Base-by-base conservation (phyloP, 2,113 vertebrate genomes). In the Sturnira hondurensis region DNA sequence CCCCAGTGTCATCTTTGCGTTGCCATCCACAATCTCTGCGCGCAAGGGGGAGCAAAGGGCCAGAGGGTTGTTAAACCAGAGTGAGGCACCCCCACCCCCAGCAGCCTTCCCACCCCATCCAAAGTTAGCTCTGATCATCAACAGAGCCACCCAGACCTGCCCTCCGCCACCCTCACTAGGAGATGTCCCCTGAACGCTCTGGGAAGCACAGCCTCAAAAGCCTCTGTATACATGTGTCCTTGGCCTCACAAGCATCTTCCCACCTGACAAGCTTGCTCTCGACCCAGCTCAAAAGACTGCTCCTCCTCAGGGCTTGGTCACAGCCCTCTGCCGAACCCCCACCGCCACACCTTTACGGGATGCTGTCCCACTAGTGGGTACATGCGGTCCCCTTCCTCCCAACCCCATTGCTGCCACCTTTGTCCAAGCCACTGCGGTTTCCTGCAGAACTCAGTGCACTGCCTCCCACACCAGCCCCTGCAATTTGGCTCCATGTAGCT, bases 11-110 rank as follows among this genome's bases (percentile, higher is more conserved):
- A 99, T 99, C 98, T 99, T 99, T 2, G 98, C 98, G 0, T 99
- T 99, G 65, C 99, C 99, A 0, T 99, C 99, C 28, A 99, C 99
- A 4, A 99, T 99, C 98, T 99, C 99, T 99, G 96, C 28, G 95
- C 5, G 33, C 1, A 17, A 50, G 67, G 16, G 56, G 24, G 36
- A 16, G 15, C 31, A 45, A 41, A 88, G 12, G 26, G 80, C 7
- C 17, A 58, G n/a, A 52, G 6, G 28, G 52, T 5, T 41, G 47
- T 81, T n/a, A 77, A 63, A 19, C 4, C 41, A 52, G 28, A 68
- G 68, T 4, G 28, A 43, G 24, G 33, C 28, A 5, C 52, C 14
- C 2, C 36, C 10, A 1, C 50, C 31, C 17, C 5, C 4, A 28
- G 81, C 5, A 4, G 41, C 70, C 31, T 38, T 36, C 47, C 2